These are phyloP conservation scores for Mustela nigripes DNA, from an alignment of 2,113 vertebrate species.

Conservation along the genomic window DNA sequence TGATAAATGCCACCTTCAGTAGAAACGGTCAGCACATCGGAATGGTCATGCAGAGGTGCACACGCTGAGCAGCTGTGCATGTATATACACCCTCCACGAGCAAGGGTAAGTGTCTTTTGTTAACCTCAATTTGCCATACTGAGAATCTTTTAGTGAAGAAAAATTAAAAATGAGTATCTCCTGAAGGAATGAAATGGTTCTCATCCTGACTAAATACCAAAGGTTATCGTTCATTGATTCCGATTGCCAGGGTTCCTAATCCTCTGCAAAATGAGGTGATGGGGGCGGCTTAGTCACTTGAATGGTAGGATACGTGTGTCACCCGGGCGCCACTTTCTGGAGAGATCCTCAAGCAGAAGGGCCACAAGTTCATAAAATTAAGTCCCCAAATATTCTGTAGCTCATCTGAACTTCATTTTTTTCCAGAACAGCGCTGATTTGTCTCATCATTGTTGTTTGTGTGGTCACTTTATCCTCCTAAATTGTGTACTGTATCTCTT, in stretches of 20 bases:
- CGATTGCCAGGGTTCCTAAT: neutral
- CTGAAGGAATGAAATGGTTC: neutral
- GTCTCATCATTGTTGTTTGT: neutral
- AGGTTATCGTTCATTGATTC: neutral
- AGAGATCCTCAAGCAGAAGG: neutral
- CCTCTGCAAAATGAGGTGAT: neutral
- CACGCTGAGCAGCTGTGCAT: neutral
- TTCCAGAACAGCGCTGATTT: neutral
- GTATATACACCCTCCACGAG: neutral
- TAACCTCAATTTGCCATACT: neutral
- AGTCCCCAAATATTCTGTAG: neutral
- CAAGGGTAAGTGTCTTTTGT: neutral
- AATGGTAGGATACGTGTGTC: accelerated
- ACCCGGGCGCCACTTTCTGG: neutral
- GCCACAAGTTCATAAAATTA: neutral
- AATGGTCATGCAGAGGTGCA: neutral
- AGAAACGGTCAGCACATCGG: neutral
- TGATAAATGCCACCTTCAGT: neutral
- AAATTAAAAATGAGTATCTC: neutral
- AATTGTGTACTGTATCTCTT: neutral
- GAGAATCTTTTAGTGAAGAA: neutral
- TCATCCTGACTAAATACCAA: neutral
- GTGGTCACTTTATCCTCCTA: neutral
- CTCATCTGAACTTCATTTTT: neutral
- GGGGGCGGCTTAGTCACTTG: neutral